Base-by-base conservation (phyloP, 1,140 invertebrate genomes). In the Spodoptera litura region DNA sequence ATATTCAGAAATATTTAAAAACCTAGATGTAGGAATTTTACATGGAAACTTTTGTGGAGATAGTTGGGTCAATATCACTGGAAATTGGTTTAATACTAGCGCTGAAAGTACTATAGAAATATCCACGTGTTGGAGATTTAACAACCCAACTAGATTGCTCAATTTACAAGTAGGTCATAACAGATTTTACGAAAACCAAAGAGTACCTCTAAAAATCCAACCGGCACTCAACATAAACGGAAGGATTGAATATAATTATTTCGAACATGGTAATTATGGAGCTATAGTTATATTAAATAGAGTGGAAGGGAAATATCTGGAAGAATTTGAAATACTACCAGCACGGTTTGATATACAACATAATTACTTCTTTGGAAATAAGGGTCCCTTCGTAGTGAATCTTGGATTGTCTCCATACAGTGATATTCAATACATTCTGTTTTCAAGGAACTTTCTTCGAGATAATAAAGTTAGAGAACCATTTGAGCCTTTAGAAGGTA, bases 391-490 rank as follows among this genome's bases (percentile, higher is more conserved):
- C 94, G 98, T 99, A 0, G 97, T 97, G 0, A 98, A 97, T 86
- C 91, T 99, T 6, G 97, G 98, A 1, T 91, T 99, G 0, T 98
- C 98, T 13, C 97, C 99, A 4, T 98, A 98, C 85, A 97, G 97
- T 85, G 96, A 96, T 78, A 87, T 96, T 9, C 99, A 99, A 88
- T 96, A 96, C 55, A 90, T 99, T 38, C 86, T 98, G 5, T 99
- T 99, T 85, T 98, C 98, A 0, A 96, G 97, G 85, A 99, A 99
- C 91, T 97, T 97, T 89, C 95, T 99, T 0, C 95, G 96, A 78
- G 96, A 97, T 27, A 99, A 99, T 94, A 96, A 95, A 79, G 97
- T 99, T 4, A 95, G 95, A n/a, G 98, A 99, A 92, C 97, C 98
- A 0, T 99, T 98, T 90, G 96, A 97, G 68, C 95, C 95, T 2